These are phyloP conservation scores for Drosophila cyrtoloma DNA, from an alignment of 2,888 invertebrate species.

Conservation along the genomic window DNA sequence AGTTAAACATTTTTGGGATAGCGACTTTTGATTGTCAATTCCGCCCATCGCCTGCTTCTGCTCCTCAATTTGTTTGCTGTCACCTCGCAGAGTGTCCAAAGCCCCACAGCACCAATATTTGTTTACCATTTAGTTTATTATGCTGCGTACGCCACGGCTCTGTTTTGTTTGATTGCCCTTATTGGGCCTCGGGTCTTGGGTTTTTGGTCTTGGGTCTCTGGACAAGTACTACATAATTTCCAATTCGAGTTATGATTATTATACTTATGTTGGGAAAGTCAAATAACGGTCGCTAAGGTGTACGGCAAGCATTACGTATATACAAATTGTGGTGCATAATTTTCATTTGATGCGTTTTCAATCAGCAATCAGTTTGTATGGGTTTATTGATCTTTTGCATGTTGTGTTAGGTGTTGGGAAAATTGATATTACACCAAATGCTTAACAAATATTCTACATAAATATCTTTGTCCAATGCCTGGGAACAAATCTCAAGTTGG, in stretches of 20 bases:
- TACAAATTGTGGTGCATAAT: conserved; percentile 64
- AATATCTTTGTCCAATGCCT: conserved; percentile 32
- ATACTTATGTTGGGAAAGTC: conserved; percentile 74
- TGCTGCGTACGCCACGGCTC: conserved; percentile 64
- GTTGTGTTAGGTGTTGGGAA: conserved; percentile 65
- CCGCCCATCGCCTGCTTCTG: not conserved
- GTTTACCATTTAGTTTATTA: conserved; percentile 80
- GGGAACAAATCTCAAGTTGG: conserved; percentile 47
- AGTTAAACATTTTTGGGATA: not conserved
- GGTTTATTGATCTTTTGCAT: conserved; percentile 72
- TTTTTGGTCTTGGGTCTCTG: conserved; percentile 44
- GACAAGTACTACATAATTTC: conserved; percentile 64
- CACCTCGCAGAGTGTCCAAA: conserved; percentile 14
- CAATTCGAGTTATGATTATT: conserved; percentile 80
- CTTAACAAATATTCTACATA: conserved; percentile 51
- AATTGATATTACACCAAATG: conserved; percentile 60
- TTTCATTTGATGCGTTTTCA: conserved; percentile 76
- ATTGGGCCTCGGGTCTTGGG: conserved; percentile 50
- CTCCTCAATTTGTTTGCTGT: conserved; percentile 38
- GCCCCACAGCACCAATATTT: conserved; percentile 58
- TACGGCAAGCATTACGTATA: conserved; percentile 21
- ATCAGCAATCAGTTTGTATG: conserved; percentile 59
- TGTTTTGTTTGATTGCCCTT: conserved; percentile 77
- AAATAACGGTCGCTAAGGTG: conserved; percentile 66
- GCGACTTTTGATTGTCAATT: conserved; percentile 18